Conservation (phyloP, 2,888 invertebrate species). For the Caenorhabditis sinica region DNA sequence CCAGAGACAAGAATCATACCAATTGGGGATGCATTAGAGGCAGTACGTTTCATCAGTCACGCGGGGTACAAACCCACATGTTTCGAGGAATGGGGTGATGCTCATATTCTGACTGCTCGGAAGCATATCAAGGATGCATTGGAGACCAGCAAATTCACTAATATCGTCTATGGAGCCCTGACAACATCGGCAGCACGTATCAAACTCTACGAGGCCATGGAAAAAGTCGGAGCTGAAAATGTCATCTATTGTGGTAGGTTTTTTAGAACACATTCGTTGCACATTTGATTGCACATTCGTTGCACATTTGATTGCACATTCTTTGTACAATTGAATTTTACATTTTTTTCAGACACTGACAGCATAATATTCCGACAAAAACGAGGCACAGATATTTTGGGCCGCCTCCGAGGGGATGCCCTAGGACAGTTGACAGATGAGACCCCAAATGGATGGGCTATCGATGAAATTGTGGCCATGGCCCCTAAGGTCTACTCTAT, state of each 20-base stretch:
- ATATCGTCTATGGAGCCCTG: constrained; percentile 18
- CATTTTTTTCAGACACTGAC: constrained; percentile 31
- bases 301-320: too few relatives aligned
- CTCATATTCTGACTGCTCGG: too few relatives aligned
- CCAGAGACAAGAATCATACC: not conserved
- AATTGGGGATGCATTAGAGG: too few relatives aligned
- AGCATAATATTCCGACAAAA: not conserved
- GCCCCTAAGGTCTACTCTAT: constrained; percentile 15
- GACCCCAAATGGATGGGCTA: not conserved
- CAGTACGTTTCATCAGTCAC: too few relatives aligned
- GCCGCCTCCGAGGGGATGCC: not conserved
- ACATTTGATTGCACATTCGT: too few relatives aligned
- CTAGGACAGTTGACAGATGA: constrained; percentile 1
- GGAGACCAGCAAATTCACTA: not conserved
- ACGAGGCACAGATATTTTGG: not conserved
- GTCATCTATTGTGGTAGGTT: constrained; percentile 25
- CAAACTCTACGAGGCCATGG: not conserved
- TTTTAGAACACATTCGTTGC: not conserved
- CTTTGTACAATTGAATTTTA: too few relatives aligned
- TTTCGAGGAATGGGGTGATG: too few relatives aligned
- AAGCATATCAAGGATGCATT: not conserved
- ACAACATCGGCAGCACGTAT: constrained; percentile 12
- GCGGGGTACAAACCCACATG: too few relatives aligned
- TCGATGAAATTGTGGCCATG: not conserved
- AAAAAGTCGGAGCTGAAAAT: not conserved